Base-by-base conservation (phyloP, 2,113 vertebrate genomes). In the Gobio gobio region DNA sequence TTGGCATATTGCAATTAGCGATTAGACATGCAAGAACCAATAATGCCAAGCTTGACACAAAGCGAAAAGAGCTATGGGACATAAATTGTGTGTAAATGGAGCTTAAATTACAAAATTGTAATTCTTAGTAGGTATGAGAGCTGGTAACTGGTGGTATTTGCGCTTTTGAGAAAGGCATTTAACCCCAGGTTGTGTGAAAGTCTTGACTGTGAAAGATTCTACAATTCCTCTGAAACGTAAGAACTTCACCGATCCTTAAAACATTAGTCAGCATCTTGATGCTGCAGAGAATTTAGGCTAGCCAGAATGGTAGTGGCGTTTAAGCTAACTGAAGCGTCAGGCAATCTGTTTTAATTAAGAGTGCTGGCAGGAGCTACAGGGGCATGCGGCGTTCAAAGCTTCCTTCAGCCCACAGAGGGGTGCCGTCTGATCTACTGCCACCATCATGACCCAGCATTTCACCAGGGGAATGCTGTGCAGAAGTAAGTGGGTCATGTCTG, bases 311-410 rank as follows among this genome's bases (percentile, higher is more conserved):
- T 18, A 26, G 80, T 22, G 26, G 56, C 20, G 49, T 49, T 73
- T 66, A 76, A n/a, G 79, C 33, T 51, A 66, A 82, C 74, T 45
- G 59, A 77, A 83, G 80, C 47, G 10, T 72, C 24, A 59, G 58
- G 85, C 63, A 77, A 78, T 86, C 61, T 68, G 3, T 59, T 45
- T 61, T 82, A 82, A 82, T 86, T 82, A 83, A 47, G 49, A 47
- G 70, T 49, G 59, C 54, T 40, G 14, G 73, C 61, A 47, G 61
- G 45, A 54, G 85, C 59, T 40, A 36, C 54, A 59, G 59, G 58
- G 45, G 51, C 45, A 36, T 70, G 73, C 40, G 59, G 78, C 7
- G n/a, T 68, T 82, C 79, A 68, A 68, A 74, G 66, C 77, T 22
- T 70, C 51, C 68, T 54, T 76, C 26, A 54, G 74, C 74, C 74